Conservation (phyloP, 1,140 invertebrate species). For the Limonius californicus region DNA sequence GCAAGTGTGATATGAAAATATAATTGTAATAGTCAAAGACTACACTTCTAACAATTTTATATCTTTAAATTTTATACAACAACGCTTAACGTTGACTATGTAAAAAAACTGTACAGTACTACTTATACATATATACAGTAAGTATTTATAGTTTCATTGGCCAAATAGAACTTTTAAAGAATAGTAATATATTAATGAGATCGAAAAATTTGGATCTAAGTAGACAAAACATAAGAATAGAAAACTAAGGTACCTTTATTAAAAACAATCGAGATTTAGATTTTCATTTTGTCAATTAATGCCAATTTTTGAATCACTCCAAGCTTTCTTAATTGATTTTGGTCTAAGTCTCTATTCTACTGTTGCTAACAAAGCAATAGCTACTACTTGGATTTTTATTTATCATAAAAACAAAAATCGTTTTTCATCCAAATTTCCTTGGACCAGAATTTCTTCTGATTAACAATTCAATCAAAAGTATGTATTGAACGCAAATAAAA, state of each 20-base stretch:
- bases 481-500: too few species aligned
- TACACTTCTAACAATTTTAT: constrained; percentile 32
- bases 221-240: neutral
- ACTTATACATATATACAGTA: constrained; percentile 30
- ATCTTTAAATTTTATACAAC: constrained; percentile 29
- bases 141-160: constrained; percentile 15
- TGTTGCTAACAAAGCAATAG: too few species aligned
- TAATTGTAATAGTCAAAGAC: constrained; percentile 25
- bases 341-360: too few species aligned
- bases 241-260: neutral
- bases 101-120: constrained; percentile 34
- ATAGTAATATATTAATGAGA: constrained; percentile 18
- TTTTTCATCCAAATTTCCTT: too few species aligned
- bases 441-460: too few species aligned
- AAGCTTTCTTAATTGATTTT: too few species aligned
- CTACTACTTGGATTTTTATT: too few species aligned
- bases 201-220: constrained; percentile 16
- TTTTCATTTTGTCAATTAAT: too few species aligned
- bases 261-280: too few species aligned
- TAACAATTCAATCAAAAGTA: too few species aligned
- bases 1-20: constrained; percentile 31
- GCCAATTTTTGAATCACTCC: too few species aligned
- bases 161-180: constrained; percentile 12
- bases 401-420: too few species aligned
- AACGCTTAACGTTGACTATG: constrained; percentile 25